Evolutionary conservation across 1,140 invertebrate species (phyloP).

Genomic region (Pomacea maculata): DNA sequence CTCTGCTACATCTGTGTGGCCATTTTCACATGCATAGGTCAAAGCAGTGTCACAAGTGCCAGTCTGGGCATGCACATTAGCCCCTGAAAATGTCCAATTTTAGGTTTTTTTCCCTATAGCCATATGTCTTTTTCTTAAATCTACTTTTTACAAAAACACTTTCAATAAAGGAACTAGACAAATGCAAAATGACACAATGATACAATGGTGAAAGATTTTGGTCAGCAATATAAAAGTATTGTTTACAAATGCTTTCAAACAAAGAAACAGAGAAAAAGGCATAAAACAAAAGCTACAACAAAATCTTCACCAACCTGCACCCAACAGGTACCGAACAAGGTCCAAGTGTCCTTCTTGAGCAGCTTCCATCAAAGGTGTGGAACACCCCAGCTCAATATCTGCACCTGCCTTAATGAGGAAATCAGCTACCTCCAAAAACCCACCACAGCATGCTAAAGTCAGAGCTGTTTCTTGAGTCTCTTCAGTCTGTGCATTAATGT

Average conservation of each 20-base stretch:
- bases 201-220: not conserved
- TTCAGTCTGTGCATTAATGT: conserved; percentile 98
- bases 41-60: conserved; percentile 76
- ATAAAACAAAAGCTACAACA: not conserved
- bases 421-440: conserved; percentile 96
- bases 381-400: conserved; percentile 94
- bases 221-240: not conserved
- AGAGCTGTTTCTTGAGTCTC: conserved; percentile 97
- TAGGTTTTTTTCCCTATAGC: not conserved
- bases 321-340: conserved; percentile 75
- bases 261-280: not conserved
- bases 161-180: not conserved
- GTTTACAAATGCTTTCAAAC: not conserved
- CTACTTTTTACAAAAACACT: not conserved
- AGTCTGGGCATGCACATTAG: conserved; percentile 93
- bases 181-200: not conserved
- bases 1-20: conserved; percentile 66
- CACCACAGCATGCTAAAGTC: conserved; percentile 95
- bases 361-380: conserved; percentile 98
- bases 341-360: conserved; percentile 97
- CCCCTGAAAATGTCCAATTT: conserved; percentile 60
- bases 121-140: not conserved
- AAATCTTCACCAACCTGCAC: conserved; percentile 47
- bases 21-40: conserved; percentile 68
- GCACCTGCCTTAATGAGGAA: conserved; percentile 95